Percentiles rank a stretch among this genome's conserved stretches.
phyloP scores from a whole-genome alignment of 1,140 invertebrate species.

The Tribolium castaneum region DNA sequence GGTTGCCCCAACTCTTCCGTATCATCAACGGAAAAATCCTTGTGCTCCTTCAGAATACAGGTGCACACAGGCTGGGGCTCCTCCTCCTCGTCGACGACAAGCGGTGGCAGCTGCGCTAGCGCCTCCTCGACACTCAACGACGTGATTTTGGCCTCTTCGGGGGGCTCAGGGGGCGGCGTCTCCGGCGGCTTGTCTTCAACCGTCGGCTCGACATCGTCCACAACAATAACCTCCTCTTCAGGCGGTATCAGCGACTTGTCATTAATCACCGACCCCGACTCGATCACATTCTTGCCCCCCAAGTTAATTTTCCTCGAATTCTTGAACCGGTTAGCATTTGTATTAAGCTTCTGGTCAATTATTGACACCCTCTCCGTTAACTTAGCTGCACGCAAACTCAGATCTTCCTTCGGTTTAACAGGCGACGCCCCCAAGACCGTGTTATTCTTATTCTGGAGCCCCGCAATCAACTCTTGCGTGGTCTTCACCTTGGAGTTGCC shows the following conservation, averaged over 20 bases:
- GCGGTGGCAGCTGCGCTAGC: constrained; percentile 58
- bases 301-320: constrained; percentile 46
- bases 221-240: constrained; percentile 52
- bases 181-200: neutral
- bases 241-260: constrained; percentile 51
- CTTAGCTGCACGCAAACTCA: constrained; percentile 61
- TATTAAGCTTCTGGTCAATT: constrained; percentile 62
- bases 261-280: constrained; percentile 59
- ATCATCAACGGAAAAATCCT: constrained; percentile 49
- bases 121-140: constrained; percentile 59
- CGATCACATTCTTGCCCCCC: constrained; percentile 49
- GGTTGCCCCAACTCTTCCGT: constrained; percentile 47
- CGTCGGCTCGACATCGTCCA: constrained; percentile 48
- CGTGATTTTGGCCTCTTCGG: constrained; percentile 3
- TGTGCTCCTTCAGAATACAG: constrained; percentile 55
- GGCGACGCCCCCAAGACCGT: constrained; percentile 53
- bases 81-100: constrained; percentile 51
- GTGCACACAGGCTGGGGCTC: constrained; percentile 48
- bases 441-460: constrained; percentile 75
- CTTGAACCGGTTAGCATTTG: constrained; percentile 59
- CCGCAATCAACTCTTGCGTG: constrained; percentile 83
- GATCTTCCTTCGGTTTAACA: constrained; percentile 57
- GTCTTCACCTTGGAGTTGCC: constrained; percentile 83
- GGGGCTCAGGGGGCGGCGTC: neutral
- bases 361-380: constrained; percentile 62